Evolutionary conservation across 2,113 vertebrate species (phyloP), one percentile per base, ranked within the genome.

Genomic region (Halcyon malimbica): DNA sequence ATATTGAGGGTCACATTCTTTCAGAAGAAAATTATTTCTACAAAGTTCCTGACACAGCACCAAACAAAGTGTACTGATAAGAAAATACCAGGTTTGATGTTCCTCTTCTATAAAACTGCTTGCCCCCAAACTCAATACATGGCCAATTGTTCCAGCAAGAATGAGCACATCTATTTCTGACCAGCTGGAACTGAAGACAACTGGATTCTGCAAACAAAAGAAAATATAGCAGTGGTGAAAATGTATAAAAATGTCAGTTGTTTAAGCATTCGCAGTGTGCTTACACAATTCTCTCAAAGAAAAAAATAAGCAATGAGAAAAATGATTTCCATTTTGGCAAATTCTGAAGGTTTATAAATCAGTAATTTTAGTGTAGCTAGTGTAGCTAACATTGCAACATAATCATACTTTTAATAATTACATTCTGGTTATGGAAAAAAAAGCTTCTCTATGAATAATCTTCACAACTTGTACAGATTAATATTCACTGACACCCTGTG

Each of bases 81-180:
- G 98, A 89, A 99, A 99, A 97, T 99, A 99, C 99, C 99, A 99
- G 26, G 98, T 99, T 95, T 99, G 99, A 94, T 99, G 99, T 86
- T 99, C 99, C 83, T 99, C 99, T 96, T 99, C 99, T 10, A 99
- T 97, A 21, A 99, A 99, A 96, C 99, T 99, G 98, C 99, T 99
- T 70, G 99, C 97, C 0, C 98, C 98, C 95, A 99, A 97, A 94
- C 99, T 99, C 89, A 99, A 92, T 33, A 98, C 98, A 75, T 99
- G 99, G 84, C 98, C 98, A n/a, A 98, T 5, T 0, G 99, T 99
- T 70, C 99, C 99, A 10, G 97, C 78, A 63, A 99, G 94, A 53
- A 99, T 97, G 65, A 99, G 94, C 28, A 98, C 73, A 24, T 99
- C 98, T 79, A 99, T 73, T 97, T 99, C 99, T 3, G 99, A 99